Base-by-base conservation (phyloP, 2,888 invertebrate genomes). In the Eristalis arbustorum region DNA sequence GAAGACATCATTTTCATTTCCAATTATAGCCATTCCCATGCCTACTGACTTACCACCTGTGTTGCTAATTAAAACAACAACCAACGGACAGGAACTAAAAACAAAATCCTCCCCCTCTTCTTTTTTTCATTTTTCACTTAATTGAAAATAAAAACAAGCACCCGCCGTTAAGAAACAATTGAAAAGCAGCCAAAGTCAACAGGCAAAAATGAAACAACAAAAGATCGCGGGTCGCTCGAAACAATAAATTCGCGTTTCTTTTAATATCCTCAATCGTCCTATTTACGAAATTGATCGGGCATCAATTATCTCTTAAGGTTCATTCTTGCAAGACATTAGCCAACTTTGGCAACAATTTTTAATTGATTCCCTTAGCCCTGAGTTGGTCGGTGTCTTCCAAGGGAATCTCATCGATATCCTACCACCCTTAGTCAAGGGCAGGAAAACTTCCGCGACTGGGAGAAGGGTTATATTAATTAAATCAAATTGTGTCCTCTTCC, bases 391-490 rank as follows among this genome's bases (percentile, higher is more conserved):
- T 74, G 68, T 56, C 25, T 69, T 3, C 1, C 34, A 42, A 59
- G 59, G 42, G 63, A 77, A 66, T 37, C 40, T 18, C 49, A 71
- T 13, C 63, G 49, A 37, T 57, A n/a, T 42, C 66, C 62, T 37
- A 13, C 25, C 25, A 3, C 18, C n/a, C n/a, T 31, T 61, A 3
- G 2, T 14, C 22, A 23, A 11, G 63, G 62, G 67, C 69, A 56
- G 69, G 40, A 56, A n/a, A 25, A 59, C 25, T 67, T 28, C 49
- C 34, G 23, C 40, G 25, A 73, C 72, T 59, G 57, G 77, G 59
- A 77, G 42, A 82, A 78, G 72, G 81, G 68, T 82, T 71, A 77
- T 72, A 78, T 84, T 77, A 84, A 80, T 88, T 71, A 82, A 81
- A 81, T 81, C 78, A 81, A 81, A 81, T 73, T 82, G 73, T 82